These are phyloP conservation scores for Thaumatotibia leucotreta DNA, from an alignment of 1,140 invertebrate species.

Conservation along the genomic window DNA sequence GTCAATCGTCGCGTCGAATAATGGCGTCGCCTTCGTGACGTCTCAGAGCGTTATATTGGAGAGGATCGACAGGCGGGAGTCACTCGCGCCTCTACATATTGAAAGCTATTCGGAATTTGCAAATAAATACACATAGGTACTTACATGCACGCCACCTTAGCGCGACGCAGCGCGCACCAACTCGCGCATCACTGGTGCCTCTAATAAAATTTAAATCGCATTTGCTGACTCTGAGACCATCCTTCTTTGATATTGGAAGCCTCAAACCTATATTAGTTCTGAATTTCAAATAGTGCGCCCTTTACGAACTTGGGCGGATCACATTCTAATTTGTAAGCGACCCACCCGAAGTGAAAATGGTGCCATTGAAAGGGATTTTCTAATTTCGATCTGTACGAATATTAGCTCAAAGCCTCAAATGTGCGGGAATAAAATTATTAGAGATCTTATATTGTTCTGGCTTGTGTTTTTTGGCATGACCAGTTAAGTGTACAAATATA, in stretches of 20 bases:
- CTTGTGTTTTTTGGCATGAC: too few species aligned
- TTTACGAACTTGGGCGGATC: conserved; percentile 4
- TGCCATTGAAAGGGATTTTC: neutral
- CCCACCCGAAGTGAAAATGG: neutral
- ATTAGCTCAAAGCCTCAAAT: neutral
- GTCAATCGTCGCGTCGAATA: conserved; percentile 58
- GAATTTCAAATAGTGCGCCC: conserved; percentile 26
- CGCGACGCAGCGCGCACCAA: conserved; percentile 30
- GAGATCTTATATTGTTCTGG: neutral
- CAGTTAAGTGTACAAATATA: too few species aligned
- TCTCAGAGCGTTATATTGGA: conserved; percentile 64
- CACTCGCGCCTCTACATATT: conserved; percentile 68
- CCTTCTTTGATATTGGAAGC: conserved; percentile 49
- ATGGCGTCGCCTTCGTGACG: conserved; percentile 53
- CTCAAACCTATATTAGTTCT: conserved; percentile 33
- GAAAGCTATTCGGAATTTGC: conserved; percentile 73
- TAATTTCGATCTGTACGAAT: neutral
- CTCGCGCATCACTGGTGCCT: conserved; percentile 54
- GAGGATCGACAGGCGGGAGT: conserved; percentile 65
- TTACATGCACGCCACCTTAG: conserved; percentile 45
- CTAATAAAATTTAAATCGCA: conserved; percentile 70
- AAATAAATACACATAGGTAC: conserved; percentile 64
- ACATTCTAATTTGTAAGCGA: neutral
- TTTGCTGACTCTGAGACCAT: conserved; percentile 52
- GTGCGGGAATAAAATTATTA: neutral